Base-by-base conservation (phyloP, 2,797 vertebrate species). In the Eutrigla gurnardus region DNA sequence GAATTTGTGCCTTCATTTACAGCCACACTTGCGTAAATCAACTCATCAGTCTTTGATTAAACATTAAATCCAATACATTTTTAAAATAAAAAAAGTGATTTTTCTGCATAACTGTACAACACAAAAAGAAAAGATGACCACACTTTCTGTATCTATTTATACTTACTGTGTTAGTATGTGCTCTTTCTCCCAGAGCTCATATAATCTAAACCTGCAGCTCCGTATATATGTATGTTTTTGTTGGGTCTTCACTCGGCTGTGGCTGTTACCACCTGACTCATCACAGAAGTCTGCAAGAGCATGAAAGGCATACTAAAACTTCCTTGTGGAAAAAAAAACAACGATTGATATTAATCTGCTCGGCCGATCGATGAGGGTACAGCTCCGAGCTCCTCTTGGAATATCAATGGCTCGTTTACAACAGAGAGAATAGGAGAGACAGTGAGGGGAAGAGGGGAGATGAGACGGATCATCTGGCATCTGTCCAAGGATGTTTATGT, bases 291-390 rank as follows among this genome's bases (percentile, higher is more conserved):
- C 70, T 74, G 32, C 69, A 52, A 55, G 42, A 60, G 63, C 57
- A 50, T 45, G 50, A 82, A 79, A 76, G 70, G 78, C 62, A 81
- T 78, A 64, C 60, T 78, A 67, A 90, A 91, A 89, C 80, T 89
- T 86, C 46, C 62, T 52, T 67, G 82, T 84, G 35, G 66, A 45
- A 59, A 65, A 77, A 62, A 49, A 83, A 80, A 60, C 33, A 89
- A 80, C 18, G 71, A 86, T 61, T 83, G 83, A 80, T 91, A 89
- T 89, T 88, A 86, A 90, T 92, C 91, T 86, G 79, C 71, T 42
- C 7, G 7, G 75, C 47, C 46, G 47, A 88, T 91, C 83, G 49
- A 90, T 91, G 70, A 71, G 62, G 69, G 64, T 81, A 73, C 52
- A 57, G 82, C 17, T 7, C 82, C 25, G 59, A 73, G 75, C 84